Evolutionary conservation across 2,113 vertebrate genomes (phyloP), one percentile per base, ranked within the genome.

Genomic region (Nannospalax galili): DNA sequence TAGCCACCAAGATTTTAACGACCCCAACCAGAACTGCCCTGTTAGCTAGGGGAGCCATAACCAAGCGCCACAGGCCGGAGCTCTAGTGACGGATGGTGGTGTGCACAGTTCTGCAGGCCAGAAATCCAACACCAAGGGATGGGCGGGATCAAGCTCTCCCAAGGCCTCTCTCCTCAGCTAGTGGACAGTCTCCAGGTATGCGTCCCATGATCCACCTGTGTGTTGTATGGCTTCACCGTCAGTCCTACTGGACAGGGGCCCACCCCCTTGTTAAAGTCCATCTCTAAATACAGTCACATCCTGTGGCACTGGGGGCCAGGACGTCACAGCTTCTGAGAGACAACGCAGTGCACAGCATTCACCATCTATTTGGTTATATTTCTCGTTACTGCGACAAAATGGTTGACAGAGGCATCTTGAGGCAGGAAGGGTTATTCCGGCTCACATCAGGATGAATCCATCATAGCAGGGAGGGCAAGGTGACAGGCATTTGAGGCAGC

Each of bases 271-370:
- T 24, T 45, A 30, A 88, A 73, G 62, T 26, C 72, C 0, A 0
- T 40, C 52, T 81, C 37, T 35, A 72, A 24, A 42, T 2, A 28
- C 48, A 73, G 75, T 60, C 10, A 0, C 11, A 4, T 16, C 20
- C 42, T 10, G 4, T 73, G 62, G 37, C 35, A 1, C 24, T 0
- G 15, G 48, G 19, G 24, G 7, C 4, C 12, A n/a, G 86, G 67
- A 72, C 17, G 30, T 14, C 32, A 45, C 0, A 24, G 0, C 9
- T 73, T 65, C 73, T n/a, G 60, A 78, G 52, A 15, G 14, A 20
- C 48, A 52, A 16, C 1, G 12, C 60, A 32, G 74, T 17, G 40
- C 70, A 5, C 1, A 4, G 32, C 1, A 3, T 52, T 65, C 4
- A 8, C 78, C 26, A 45, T 81, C 60, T 45, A 8, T 19, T n/a